A percentile compares a stretch with the other conserved stretches of the same genome.
These are phyloP conservation scores for Halcyon malimbica DNA, from an alignment of 2,113 vertebrate genomes.

Conservation along the genomic window DNA sequence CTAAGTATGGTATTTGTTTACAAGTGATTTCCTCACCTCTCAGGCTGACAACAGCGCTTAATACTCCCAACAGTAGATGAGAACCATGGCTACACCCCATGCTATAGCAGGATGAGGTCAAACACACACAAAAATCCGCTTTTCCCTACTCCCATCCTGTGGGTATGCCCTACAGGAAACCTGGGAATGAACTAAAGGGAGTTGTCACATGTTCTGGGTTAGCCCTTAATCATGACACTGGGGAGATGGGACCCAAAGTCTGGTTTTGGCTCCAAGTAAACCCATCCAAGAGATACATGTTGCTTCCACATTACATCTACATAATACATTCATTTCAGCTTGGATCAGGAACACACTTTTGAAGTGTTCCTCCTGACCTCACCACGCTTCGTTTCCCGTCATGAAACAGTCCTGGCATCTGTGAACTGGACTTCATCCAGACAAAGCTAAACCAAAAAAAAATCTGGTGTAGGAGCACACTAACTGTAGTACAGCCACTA, in stretches of 20 bases:
- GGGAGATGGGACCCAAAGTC: background rate
- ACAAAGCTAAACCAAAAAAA: background rate
- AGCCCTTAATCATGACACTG: background rate
- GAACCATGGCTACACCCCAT: background rate
- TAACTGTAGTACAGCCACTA: background rate
- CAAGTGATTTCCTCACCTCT: background rate
- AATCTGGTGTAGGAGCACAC: background rate
- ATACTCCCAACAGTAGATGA: background rate
- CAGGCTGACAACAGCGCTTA: background rate
- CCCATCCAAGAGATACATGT: background rate
- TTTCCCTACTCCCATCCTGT: background rate
- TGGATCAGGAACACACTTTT: background rate
- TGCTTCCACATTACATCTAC: background rate
- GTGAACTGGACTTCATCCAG: background rate
- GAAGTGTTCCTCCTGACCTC: background rate
- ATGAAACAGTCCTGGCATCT: background rate
- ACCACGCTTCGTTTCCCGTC: accelerated
- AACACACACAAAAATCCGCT: background rate
- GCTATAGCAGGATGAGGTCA: background rate
- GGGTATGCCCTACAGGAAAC: background rate
- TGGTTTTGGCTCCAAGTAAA: background rate
- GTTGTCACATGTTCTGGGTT: background rate
- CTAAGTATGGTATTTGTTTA: background rate
- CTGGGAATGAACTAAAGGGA: background rate
- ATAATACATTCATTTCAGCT: background rate